Evolutionary conservation across 2,113 vertebrate species (phyloP).

Genomic region (Pygoscelis adeliae): DNA sequence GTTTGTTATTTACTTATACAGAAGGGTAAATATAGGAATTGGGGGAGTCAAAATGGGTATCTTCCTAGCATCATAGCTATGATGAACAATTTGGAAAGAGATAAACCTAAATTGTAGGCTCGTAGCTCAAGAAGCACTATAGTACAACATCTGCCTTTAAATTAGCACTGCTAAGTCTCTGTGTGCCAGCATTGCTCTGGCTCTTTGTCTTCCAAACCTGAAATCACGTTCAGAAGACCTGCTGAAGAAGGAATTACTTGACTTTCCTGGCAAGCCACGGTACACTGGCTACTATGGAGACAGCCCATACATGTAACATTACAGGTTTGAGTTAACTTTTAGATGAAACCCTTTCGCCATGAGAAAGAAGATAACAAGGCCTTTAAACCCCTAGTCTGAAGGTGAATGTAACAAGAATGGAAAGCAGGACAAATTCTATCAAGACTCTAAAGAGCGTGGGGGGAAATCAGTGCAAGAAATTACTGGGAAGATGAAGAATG

Average conservation of each 20-base stretch:
- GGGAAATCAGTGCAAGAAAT: background rate
- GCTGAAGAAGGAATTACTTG: background rate
- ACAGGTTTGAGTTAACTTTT: background rate
- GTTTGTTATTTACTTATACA: background rate
- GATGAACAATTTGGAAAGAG: background rate
- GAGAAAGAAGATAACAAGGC: background rate
- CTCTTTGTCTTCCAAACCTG: background rate
- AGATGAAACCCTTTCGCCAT: background rate
- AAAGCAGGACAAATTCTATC: background rate
- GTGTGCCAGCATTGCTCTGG: background rate
- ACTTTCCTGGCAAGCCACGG: background rate
- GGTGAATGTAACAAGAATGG: background rate
- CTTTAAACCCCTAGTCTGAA: background rate
- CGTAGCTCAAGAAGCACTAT: background rate
- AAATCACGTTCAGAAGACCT: background rate
- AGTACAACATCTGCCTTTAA: background rate
- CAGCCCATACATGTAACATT: fast-evolving
- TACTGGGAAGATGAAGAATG: background rate
- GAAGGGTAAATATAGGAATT: background rate
- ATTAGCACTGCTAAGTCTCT: background rate
- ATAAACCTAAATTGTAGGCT: background rate
- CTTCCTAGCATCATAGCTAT: background rate
- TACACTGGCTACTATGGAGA: fast-evolving
- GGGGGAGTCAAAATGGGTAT: background rate
- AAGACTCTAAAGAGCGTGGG: background rate